Conservation (phyloP, 2,797 vertebrate species). For the Helicolenus hilgendorfi region DNA sequence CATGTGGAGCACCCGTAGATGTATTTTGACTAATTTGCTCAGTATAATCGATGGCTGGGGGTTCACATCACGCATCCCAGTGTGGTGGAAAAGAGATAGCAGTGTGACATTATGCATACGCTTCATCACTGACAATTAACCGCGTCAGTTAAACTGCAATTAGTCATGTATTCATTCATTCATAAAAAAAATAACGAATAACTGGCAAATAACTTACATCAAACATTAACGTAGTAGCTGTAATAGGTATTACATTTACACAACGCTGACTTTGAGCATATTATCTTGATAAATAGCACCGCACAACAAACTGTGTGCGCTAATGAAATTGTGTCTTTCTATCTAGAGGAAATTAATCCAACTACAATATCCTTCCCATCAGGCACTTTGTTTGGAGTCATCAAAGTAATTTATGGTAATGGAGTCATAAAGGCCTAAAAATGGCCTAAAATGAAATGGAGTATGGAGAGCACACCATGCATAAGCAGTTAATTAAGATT, state of each 20-base stretch:
- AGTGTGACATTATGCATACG: slow-evolving; percentile 26
- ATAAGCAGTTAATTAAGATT: slow-evolving; percentile 43
- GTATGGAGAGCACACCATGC: slow-evolving; percentile 40
- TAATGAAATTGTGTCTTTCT: slow-evolving; percentile 56
- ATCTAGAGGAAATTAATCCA: slow-evolving; percentile 60
- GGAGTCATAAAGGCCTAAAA: slow-evolving; percentile 73
- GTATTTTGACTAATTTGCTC: slow-evolving; percentile 31
- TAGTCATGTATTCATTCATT: slow-evolving; percentile 51
- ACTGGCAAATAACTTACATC: slow-evolving; percentile 59
- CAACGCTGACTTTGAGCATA: slow-evolving; percentile 26
- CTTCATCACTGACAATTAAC: slow-evolving; percentile 47
- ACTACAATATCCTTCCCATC: slow-evolving; percentile 59
- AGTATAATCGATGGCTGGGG: slow-evolving; percentile 1
- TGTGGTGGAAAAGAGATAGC: slow-evolving; percentile 14
- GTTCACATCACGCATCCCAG: slow-evolving; percentile 14
- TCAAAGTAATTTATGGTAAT: slow-evolving; percentile 79
- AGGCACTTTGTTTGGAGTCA: slow-evolving; percentile 74
- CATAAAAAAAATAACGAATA: slow-evolving; percentile 47
- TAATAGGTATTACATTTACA: slow-evolving; percentile 37
- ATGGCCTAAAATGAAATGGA: slow-evolving; percentile 51
- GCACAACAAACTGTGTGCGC: slow-evolving; percentile 1
- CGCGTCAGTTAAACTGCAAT: slow-evolving; percentile 38
- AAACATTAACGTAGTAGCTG: slow-evolving; percentile 16
- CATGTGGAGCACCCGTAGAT: slow-evolving; percentile 17
- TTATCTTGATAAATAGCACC: slow-evolving; percentile 30